phyloP scores from a whole-genome alignment of 2,113 vertebrate species.

The Phrynocephalus versicolor region DNA sequence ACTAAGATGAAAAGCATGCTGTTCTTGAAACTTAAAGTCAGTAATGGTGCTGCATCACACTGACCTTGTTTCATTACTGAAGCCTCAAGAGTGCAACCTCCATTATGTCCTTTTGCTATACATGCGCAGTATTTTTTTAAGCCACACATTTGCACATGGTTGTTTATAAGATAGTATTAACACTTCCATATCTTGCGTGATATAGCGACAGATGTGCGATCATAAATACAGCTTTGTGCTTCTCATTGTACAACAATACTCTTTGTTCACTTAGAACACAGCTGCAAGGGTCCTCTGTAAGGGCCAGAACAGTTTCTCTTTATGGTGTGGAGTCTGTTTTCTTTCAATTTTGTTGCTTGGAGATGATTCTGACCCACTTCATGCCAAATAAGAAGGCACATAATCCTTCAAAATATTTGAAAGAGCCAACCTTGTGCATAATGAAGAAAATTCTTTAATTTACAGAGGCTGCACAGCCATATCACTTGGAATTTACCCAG shows the following conservation, averaged over 20 bases:
- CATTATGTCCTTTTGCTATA: neutral
- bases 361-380: neutral
- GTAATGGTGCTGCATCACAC: neutral
- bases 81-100: neutral
- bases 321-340: neutral
- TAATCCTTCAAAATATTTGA: neutral
- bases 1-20: neutral
- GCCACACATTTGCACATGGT: neutral
- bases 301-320: neutral
- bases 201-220: constrained; percentile 1
- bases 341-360: neutral
- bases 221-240: constrained; percentile 21
- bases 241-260: neutral
- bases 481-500: neutral
- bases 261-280: constrained; percentile 12
- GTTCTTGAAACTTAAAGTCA: neutral
- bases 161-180: neutral
- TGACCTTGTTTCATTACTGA: neutral
- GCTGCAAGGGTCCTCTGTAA: neutral
- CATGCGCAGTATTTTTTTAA: neutral
- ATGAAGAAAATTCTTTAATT: neutral
- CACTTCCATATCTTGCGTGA: neutral
- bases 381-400: neutral
- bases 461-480: neutral
- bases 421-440: neutral